These are phyloP conservation scores for Bombus consobrinus DNA, from an alignment of 1,140 invertebrate species.

Conservation along the genomic window DNA sequence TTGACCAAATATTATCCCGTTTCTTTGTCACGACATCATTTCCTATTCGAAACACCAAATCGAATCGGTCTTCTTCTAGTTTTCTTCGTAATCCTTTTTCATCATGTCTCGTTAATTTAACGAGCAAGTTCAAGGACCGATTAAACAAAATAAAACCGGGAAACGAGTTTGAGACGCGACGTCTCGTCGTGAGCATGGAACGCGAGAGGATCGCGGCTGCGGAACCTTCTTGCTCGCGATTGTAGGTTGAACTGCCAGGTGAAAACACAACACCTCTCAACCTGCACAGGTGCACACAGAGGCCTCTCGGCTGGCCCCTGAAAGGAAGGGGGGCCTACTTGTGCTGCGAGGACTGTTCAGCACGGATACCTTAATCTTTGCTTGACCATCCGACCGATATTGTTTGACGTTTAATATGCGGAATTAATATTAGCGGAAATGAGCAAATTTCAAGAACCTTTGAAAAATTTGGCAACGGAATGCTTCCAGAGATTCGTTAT, in stretches of 20 bases:
- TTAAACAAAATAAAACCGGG: background rate
- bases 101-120: background rate
- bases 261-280: conserved; percentile 80
- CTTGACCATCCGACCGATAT: conserved; percentile 31
- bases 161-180: background rate
- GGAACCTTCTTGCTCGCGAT: conserved; percentile 76
- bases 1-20: background rate
- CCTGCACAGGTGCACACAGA: conserved; percentile 78
- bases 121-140: background rate
- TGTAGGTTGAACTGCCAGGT: conserved; percentile 79
- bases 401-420: conserved; percentile 10
- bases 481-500: too few relatives aligned
- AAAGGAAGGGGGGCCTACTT: conserved; percentile 75
- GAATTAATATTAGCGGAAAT: background rate
- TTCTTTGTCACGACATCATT: background rate
- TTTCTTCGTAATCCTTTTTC: background rate
- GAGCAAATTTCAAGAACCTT: background rate
- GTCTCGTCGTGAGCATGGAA: conserved; percentile 32
- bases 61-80: background rate
- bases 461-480: too few relatives aligned
- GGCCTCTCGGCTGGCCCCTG: conserved; percentile 65
- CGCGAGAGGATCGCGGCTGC: conserved; percentile 61
- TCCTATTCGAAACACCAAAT: background rate
- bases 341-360: conserved; percentile 56
- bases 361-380: conserved; percentile 57